Base-by-base conservation (phyloP, 2,797 vertebrate species). In the Sebastes paucispinis region DNA sequence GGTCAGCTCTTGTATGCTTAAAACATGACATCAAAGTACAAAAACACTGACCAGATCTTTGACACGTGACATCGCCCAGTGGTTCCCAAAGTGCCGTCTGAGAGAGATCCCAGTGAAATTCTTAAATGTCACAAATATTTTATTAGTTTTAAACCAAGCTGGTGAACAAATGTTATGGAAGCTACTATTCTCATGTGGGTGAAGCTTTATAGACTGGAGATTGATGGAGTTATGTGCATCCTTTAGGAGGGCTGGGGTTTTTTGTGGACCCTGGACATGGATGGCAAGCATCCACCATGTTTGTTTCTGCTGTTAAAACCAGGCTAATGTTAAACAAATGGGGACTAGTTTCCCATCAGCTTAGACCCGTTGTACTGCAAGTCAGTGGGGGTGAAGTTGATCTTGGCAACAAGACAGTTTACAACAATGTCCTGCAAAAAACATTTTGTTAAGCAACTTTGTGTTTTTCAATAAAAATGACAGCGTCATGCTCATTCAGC, bases 241-340 rank as follows among this genome's bases (percentile, higher is more conserved):
- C 25, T 54, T 60, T 32, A 8, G 31, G 4, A 6, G 39, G 20
- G 34, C 58, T 81, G 25, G 4, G 12, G 6, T 29, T 52, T 63
- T 63, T 70, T n/a, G 3, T 8, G 22, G 59, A 84, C 70, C 79
- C 58, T 54, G 72, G 72, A 88, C 70, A 84, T 54, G 8, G 8
- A 47, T 39, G 18, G 79, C 25, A 52, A 77, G 22, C 36, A 75
- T 77, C 47, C 43, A 25, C 66, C 71, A 16, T 75, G 73, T 87
- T 88, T 79, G 75, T 73, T 82, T 80, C 64, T 70, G 66, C 54
- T 75, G 69, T 88, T 87, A 62, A 81, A 89, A 83, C 47, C 74
- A 88, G 76, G 34, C 32, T 36, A 9, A 54, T 66, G 65, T 83
- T 60, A 59, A 86, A 86, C 52, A 77, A 76, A 78, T 32, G 55